A percentile compares a stretch with the other conserved stretches of the same genome.
Conservation (phyloP, 2,113 vertebrate species). For the Malurus cyaneus region DNA sequence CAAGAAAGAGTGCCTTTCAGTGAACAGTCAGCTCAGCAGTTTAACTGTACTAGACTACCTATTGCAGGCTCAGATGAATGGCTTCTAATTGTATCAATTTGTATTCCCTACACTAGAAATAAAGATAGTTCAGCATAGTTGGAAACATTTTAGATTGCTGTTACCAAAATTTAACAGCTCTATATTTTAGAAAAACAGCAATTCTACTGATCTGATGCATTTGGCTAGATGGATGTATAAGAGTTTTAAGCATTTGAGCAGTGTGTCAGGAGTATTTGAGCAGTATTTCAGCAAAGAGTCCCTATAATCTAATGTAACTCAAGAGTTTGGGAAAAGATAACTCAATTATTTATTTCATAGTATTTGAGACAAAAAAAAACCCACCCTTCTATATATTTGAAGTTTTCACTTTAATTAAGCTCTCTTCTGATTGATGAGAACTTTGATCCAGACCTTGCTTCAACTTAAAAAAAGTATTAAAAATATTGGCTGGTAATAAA, state of each 20-base stretch:
- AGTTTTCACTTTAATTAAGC: not conserved
- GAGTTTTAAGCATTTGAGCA: not conserved
- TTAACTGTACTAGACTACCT: not conserved
- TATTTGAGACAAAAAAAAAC: not conserved
- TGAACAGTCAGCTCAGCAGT: not conserved
- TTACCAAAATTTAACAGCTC: not conserved
- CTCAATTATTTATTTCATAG: not conserved
- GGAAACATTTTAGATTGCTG: not conserved
- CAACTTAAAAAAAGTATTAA: not conserved
- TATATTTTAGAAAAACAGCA: not conserved
- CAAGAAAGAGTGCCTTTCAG: not conserved
- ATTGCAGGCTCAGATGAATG: not conserved
- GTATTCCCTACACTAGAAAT: not conserved
- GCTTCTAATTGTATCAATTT: not conserved
- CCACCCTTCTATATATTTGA: not conserved
- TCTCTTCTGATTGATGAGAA: not conserved
- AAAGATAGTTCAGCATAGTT: not conserved
- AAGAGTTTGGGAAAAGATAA: not conserved
- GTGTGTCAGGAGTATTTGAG: not conserved
- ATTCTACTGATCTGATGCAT: not conserved
- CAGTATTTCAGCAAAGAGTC: not conserved
- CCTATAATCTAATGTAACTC: not conserved
- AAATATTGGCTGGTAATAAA: not conserved
- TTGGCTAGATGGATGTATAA: not conserved
- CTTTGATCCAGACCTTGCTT: not conserved